phyloP scores from a whole-genome alignment of 2,888 invertebrate genomes.

The Arge pagana region DNA sequence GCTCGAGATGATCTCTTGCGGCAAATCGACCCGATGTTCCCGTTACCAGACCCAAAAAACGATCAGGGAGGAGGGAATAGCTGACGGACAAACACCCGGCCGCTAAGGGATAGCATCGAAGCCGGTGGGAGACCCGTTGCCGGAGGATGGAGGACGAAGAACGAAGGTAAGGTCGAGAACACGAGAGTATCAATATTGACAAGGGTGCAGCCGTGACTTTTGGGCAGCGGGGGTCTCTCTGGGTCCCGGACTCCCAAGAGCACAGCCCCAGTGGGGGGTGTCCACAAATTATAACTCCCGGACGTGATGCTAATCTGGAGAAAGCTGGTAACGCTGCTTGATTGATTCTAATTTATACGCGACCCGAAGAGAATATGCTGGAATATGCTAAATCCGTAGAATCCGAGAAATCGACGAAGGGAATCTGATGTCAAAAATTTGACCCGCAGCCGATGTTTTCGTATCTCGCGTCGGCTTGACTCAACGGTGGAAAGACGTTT shows the following conservation, averaged over 20 bases:
- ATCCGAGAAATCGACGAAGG: conserved; percentile 24
- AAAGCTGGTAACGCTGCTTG: conserved; percentile 54
- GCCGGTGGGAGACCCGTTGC: conserved; percentile 12
- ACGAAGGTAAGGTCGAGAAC: conserved; percentile 18
- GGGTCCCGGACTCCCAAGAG: conserved; percentile 33
- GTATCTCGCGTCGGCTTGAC: no score
- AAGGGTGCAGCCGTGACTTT: conserved; percentile 54
- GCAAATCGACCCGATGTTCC: conserved; percentile 30
- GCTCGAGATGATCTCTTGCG: conserved; percentile 46
- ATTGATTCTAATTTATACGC: conserved; percentile 49
- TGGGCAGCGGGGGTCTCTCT: conserved; percentile 30
- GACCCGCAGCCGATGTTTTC: background rate
- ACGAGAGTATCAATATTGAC: conserved; percentile 57
- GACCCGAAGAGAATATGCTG: conserved; percentile 10
- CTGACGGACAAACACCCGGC: conserved; percentile 10
- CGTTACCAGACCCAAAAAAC: conserved; percentile 17
- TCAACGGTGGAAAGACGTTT: no score
- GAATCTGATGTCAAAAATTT: conserved; percentile 16
- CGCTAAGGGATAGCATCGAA: conserved; percentile 1
- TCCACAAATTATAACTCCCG: conserved; percentile 55
- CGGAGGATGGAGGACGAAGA: conserved; percentile 24
- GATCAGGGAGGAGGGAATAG: conserved; percentile 8
- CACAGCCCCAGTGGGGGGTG: conserved; percentile 48
- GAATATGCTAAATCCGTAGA: conserved; percentile 30
- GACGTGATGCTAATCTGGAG: conserved; percentile 57